phyloP scores from a whole-genome alignment of 2,888 invertebrate species.

The Drosophila picticornis region DNA sequence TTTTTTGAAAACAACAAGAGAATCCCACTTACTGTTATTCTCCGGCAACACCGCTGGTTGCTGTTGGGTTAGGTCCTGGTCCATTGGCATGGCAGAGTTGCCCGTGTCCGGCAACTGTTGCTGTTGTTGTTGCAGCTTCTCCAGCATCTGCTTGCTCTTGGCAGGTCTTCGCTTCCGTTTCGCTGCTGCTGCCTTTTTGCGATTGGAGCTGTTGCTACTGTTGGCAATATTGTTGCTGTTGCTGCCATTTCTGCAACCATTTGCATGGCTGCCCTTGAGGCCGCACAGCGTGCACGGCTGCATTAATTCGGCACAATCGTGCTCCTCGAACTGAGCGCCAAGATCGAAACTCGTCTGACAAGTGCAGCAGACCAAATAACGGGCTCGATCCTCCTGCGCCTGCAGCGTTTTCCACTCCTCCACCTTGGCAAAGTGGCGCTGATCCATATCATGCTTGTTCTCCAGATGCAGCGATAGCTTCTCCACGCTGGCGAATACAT shows the following conservation, averaged over 20 bases:
- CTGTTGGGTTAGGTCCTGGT: background rate
- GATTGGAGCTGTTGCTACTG: conserved; percentile 22
- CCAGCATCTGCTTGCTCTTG: conserved; percentile 20
- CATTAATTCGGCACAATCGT: conserved; percentile 87
- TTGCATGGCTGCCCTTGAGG: conserved; percentile 82
- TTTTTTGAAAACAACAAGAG: background rate
- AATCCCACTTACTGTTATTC: conserved; percentile 53
- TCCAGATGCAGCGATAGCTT: conserved; percentile 91
- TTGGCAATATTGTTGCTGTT: conserved; percentile 28
- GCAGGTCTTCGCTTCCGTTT: conserved; percentile 28
- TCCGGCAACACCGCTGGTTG: conserved; percentile 14
- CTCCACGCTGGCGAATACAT: conserved; percentile 92
- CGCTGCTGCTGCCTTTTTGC: conserved; percentile 29
- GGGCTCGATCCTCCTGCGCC: conserved; percentile 86
- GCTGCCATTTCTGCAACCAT: conserved; percentile 79
- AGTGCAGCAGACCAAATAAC: conserved; percentile 92
- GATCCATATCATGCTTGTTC: conserved; percentile 91
- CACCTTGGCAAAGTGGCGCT: conserved; percentile 88
- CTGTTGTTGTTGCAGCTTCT: background rate
- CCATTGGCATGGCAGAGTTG: background rate
- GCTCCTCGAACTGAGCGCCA: conserved; percentile 91
- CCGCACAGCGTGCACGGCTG: conserved; percentile 84
- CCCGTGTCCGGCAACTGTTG: conserved; percentile 9
- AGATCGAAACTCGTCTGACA: conserved; percentile 92
- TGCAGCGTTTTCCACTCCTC: conserved; percentile 87